Evolutionary conservation across 2,113 vertebrate species (phyloP), one percentile per base, ranked within the genome.

Genomic region (Zosterops hypoxanthus): DNA sequence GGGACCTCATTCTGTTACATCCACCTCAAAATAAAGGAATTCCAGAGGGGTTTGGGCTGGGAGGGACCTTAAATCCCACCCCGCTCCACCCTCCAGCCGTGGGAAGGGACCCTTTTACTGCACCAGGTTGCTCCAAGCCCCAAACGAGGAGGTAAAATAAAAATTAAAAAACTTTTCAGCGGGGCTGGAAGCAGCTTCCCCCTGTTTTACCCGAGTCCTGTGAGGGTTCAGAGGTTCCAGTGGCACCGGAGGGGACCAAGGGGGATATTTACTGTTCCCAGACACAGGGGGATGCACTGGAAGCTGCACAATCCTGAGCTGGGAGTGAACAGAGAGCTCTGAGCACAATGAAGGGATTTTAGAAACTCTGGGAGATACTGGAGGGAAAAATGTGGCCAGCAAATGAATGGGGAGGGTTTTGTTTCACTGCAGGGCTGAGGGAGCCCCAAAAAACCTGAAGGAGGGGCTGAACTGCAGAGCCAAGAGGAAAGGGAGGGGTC

Each of bases 311-410:
- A 16, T 5, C 12, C 47, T 2, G 5, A 21, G 20, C 53, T 13
- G 31, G 1, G 31, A 29, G 57, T 0, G 18, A 61, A 12, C 36
- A 20, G 33, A 44, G 65, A 9, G 55, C 29, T 53, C 68, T 8
- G n/a, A 42, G 39, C 0, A 8, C 34, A 3, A 31, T 4, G 75
- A 11, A 41, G 12, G 44, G 2, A 12, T 25, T 8, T 6, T 6
- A 20, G 36, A 41, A 34, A 7, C 56, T 29, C 56, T 44, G n/a
- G 56, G 57, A 26, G 3, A 7, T 9, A 12, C 64, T 14, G 82
- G 71, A 39, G 25, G 28, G 4, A 13, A 60, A 60, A 50, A 60
- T 4, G 26, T 6, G 24, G 25, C 12, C 68, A 31, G 73, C 23
- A 29, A n/a, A 20, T n/a, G 25, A 26, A n/a, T 1, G 13, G 6